phyloP scores from a whole-genome alignment of 1,140 invertebrate genomes.

The Scaptomyza montana region DNA sequence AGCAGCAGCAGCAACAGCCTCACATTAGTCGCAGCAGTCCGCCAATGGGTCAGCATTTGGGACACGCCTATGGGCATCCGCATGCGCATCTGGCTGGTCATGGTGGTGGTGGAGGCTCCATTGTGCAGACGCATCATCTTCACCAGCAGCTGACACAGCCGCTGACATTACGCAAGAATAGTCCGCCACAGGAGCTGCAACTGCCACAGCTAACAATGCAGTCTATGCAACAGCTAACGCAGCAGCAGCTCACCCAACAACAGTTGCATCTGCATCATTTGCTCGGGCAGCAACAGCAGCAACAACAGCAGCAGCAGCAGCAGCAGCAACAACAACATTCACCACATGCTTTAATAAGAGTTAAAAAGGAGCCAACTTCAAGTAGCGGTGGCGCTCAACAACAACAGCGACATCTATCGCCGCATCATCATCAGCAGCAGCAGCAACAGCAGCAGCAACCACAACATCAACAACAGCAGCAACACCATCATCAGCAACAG shows the following conservation, averaged over 20 bases:
- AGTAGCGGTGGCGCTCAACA: conserved; percentile 57
- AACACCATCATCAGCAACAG: conserved; percentile 74
- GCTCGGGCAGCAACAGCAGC: conserved; percentile 83
- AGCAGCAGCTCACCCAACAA: conserved; percentile 72
- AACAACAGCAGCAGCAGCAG: conserved; percentile 76
- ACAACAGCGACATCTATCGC: conserved; percentile 65
- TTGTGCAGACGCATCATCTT: conserved; percentile 76
- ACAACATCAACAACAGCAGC: conserved; percentile 71
- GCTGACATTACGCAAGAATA: conserved; percentile 74
- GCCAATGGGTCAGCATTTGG: conserved; percentile 30
- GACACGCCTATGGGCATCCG: conserved; percentile 35
- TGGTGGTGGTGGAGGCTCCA: conserved; percentile 39
- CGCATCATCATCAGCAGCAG: conserved; percentile 58
- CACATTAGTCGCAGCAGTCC: conserved; percentile 65
- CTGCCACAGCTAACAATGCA: conserved; percentile 79
- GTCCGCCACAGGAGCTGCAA: conserved; percentile 78
- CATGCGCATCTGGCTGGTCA: conserved; percentile 55
- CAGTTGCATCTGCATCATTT: conserved; percentile 75
- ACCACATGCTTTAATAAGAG: conserved; percentile 83
- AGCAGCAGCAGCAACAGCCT: conserved; percentile 37
- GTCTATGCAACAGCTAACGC: conserved; percentile 81
- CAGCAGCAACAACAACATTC: conserved; percentile 82
- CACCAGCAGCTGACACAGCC: conserved; percentile 81
- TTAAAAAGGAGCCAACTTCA: conserved; percentile 84
- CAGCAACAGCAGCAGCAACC: conserved; percentile 50